Base-by-base conservation (phyloP, 2,888 invertebrate genomes). In the Encarsia formosa region DNA sequence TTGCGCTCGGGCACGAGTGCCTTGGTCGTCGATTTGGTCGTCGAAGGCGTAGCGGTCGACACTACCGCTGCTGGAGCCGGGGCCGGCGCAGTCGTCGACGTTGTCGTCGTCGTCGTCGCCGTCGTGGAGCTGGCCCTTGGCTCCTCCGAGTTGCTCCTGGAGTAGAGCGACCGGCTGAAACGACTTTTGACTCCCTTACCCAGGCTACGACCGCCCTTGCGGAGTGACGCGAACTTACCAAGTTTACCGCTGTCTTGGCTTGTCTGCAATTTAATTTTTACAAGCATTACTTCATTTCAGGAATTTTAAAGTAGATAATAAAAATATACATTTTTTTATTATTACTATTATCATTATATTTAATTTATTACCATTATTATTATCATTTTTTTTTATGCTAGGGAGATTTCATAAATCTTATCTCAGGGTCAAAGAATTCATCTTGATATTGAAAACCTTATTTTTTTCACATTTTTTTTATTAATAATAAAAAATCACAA, bases 111-210 rank as follows among this genome's bases (percentile, higher is more conserved):
- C 3, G 39, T 15, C 19, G 32, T 22, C 5, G 26, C 9, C 38
- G 44, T 5, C 6, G 34, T 26, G 26, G n/a, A n/a, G n/a, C n/a
- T n/a, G n/a, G n/a, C 23, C 4, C 29, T 16, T 22, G 20, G 34
- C 32, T 71, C 73, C 47, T 73, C 73, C 3, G 72, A 68, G n/a
- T 66, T 66, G 52, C 68, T 71, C 16, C 71, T 66, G 5, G 73
- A 70, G 65, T 81, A 80, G 29, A 81, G 69, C 0, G 80, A 79
- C 59, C 79, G 76, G 45, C 79, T 79, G 34, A 81, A 68, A 52
- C 80, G 76, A 32, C 76, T 77, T 20, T 79, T 74, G 18, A 81
- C 77, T 1, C 76, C 78, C 65, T 80, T 80, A 44, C 79, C 77
- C 32, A 80, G 60, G 1, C 78, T 77, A 6, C 78, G 74, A 2